Conservation (phyloP, 2,797 vertebrate species). For the Chrosomus eos region DNA sequence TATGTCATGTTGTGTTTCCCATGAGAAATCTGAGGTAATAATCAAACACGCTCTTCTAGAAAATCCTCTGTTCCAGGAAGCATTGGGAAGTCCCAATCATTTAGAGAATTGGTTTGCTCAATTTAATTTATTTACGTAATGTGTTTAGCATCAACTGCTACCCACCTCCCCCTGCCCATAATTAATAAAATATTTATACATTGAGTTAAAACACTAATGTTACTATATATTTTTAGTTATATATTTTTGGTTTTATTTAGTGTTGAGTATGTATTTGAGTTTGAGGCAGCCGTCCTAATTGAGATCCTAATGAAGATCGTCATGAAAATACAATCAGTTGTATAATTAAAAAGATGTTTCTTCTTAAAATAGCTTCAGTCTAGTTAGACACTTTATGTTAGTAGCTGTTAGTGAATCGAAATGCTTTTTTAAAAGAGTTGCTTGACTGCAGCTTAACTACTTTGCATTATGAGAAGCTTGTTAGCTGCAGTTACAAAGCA, state of each 20-base stretch:
- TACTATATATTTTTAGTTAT: neutral
- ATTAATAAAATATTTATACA: neutral
- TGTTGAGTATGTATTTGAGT: neutral
- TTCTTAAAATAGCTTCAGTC: neutral
- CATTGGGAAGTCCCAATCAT: neutral
- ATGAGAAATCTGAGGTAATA: neutral
- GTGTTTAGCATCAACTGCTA: too few species aligned
- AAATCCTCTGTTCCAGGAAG: neutral
- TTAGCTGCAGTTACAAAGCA: neutral
- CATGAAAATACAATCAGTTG: neutral
- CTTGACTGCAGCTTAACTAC: neutral
- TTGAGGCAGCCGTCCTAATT: neutral
- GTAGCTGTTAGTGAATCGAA: neutral
- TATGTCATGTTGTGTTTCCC: neutral
- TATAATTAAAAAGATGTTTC: neutral
- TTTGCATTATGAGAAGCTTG: neutral
- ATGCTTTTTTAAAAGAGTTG: neutral
- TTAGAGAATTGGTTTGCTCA: neutral
- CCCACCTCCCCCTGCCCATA: neutral
- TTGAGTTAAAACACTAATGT: neutral
- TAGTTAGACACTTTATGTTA: neutral
- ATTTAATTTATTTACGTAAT: neutral
- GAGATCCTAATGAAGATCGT: neutral
- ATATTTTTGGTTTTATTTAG: neutral
- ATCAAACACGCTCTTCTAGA: neutral